Conservation (phyloP, 2,113 vertebrate genomes). For the Notothenia rossii region DNA sequence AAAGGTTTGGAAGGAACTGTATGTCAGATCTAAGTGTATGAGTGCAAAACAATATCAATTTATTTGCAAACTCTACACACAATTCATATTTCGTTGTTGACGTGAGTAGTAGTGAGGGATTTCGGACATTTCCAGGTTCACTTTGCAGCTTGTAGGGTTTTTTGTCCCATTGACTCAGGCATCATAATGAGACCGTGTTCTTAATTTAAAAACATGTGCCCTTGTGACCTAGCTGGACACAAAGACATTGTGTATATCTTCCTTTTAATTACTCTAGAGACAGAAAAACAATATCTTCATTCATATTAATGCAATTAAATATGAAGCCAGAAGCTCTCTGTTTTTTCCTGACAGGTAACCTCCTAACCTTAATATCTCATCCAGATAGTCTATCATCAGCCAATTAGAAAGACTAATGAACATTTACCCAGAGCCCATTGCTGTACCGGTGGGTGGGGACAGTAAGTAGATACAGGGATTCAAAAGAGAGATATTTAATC, state of each 20-base stretch:
- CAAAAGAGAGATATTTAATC: constrained; percentile 57
- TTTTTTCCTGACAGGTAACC: constrained; percentile 43
- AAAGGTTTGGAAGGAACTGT: background rate
- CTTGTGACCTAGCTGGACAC: background rate
- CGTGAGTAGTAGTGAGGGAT: background rate
- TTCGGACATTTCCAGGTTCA: background rate
- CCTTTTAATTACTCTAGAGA: constrained; percentile 30
- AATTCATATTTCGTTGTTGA: background rate
- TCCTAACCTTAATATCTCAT: constrained; percentile 30
- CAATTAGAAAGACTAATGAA: constrained; percentile 68
- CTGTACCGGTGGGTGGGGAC: constrained; percentile 12
- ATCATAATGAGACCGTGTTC: background rate
- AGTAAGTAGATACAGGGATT: background rate
- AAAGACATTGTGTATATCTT: background rate
- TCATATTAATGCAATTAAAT: constrained; percentile 49
- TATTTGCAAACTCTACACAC: background rate
- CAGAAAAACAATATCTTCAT: constrained; percentile 17
- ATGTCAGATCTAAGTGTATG: background rate
- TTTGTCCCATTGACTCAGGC: too few relatives aligned
- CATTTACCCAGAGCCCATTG: background rate
- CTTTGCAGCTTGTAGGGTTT: background rate
- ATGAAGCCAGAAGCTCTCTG: constrained; percentile 1
- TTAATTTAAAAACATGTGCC: constrained; percentile 1
- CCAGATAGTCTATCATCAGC: constrained; percentile 44
- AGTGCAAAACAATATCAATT: background rate